These are phyloP conservation scores for Ptilorrhoa leucosticta DNA, from an alignment of 2,113 vertebrate species.

Conservation along the genomic window DNA sequence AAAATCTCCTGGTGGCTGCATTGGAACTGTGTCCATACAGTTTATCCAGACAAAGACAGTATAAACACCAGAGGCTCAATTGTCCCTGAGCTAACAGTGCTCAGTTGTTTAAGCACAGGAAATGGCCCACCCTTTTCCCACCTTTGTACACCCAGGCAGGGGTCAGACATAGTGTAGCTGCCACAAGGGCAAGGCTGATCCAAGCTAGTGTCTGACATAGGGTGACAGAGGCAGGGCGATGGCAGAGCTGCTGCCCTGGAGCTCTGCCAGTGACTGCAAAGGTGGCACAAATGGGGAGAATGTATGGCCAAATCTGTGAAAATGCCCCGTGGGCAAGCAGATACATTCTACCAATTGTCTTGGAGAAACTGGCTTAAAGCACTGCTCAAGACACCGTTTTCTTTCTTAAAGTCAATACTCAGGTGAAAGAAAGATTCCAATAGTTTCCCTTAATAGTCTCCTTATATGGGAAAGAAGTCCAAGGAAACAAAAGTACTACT, in stretches of 20 bases:
- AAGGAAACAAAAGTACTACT: neutral
- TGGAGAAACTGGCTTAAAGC: neutral
- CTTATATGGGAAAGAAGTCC: neutral
- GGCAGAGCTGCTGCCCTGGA: neutral
- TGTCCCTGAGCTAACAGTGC: conserved; percentile 41
- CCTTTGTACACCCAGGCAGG: conserved; percentile 62
- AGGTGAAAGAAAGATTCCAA: neutral
- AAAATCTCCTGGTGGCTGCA: conserved; percentile 10
- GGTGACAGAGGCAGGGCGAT: neutral
- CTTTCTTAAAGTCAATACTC: neutral
- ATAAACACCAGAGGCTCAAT: conserved; percentile 60
- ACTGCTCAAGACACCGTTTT: neutral
- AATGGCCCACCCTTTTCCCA: conserved; percentile 52
- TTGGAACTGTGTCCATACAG: neutral
- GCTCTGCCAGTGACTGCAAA: neutral
- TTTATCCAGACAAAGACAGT: conserved; percentile 56
- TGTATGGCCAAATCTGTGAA: accelerated
- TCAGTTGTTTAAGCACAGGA: conserved; percentile 48
- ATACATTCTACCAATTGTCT: neutral
- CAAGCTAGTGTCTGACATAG: neutral
- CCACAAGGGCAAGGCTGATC: neutral
- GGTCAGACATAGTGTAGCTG: conserved; percentile 21
- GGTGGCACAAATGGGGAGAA: neutral
- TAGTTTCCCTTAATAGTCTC: neutral
- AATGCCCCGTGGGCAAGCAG: neutral